Evolutionary conservation across 2,113 vertebrate genomes (phyloP).

Genomic region (Pseudopodoces humilis): DNA sequence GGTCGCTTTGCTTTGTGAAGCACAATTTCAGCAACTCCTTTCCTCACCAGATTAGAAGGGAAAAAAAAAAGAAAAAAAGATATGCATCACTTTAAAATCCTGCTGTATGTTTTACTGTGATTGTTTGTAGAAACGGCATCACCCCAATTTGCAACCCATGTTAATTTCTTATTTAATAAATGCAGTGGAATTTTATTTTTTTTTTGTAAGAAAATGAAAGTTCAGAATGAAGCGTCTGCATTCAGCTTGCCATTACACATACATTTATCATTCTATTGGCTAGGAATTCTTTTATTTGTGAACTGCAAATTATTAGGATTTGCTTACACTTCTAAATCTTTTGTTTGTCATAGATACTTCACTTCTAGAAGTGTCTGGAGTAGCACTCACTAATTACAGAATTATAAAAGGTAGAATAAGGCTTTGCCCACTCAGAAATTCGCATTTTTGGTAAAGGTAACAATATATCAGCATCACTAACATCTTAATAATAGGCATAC

Average conservation of each 20-base stretch:
- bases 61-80: neutral
- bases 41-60: conserved; percentile 32
- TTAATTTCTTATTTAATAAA: conserved; percentile 7
- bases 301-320: conserved; percentile 43
- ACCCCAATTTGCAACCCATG: conserved; percentile 10
- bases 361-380: conserved; percentile 43
- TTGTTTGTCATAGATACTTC: conserved; percentile 22
- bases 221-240: conserved; percentile 12
- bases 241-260: conserved; percentile 41
- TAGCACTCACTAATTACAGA: conserved; percentile 54
- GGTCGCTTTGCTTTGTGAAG: neutral
- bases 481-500: conserved; percentile 47
- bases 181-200: neutral
- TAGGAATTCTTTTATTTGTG: conserved; percentile 48
- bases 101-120: conserved; percentile 2
- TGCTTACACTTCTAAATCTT: conserved; percentile 43
- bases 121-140: conserved; percentile 29
- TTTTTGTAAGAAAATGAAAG: neutral
- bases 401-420: conserved; percentile 65
- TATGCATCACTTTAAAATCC: conserved; percentile 33
- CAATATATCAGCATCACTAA: conserved; percentile 42
- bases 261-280: conserved; percentile 1
- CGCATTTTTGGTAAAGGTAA: conserved; percentile 63
- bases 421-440: conserved; percentile 40
- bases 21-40: conserved; percentile 31